Conservation (phyloP, 1,140 invertebrate species). For the Drosophila erecta region DNA sequence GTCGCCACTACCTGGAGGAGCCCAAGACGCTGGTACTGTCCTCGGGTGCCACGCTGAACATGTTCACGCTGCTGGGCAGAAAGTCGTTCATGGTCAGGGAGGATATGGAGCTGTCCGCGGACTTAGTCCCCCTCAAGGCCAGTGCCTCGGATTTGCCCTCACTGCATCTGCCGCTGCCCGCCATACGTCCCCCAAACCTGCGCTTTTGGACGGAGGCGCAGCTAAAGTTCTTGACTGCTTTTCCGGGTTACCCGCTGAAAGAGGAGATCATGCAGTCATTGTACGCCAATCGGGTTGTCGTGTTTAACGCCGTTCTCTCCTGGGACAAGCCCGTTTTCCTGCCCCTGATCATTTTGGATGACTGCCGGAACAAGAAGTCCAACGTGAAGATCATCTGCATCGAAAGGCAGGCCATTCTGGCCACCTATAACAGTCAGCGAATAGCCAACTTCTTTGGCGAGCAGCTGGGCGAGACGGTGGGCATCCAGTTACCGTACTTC, state of each 20-base stretch:
- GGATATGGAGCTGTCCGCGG: constrained; percentile 14
- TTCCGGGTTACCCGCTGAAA: constrained; percentile 1
- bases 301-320: constrained; percentile 52
- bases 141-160: constrained; percentile 11
- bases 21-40: constrained; percentile 40
- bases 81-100: constrained; percentile 18
- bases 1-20: constrained; percentile 61
- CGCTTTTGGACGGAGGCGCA: constrained; percentile 31
- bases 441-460: constrained; percentile 91
- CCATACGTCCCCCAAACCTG: constrained; percentile 4
- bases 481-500: constrained; percentile 96
- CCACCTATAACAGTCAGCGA: constrained; percentile 59
- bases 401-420: constrained; percentile 57
- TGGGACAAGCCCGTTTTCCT: constrained; percentile 62
- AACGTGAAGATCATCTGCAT: constrained; percentile 62
- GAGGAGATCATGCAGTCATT: constrained; percentile 35
- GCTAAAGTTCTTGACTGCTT: constrained; percentile 14
- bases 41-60: constrained; percentile 21
- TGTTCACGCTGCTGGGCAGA: constrained; percentile 39
- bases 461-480: constrained; percentile 93
- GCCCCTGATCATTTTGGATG: constrained; percentile 57
- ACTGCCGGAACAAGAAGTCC: constrained; percentile 36
- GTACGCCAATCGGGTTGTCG: constrained; percentile 41
- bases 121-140: neutral
- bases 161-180: constrained; percentile 15